Evolutionary conservation across 2,888 invertebrate species (phyloP).

Genomic region (Eudemis profundana): DNA sequence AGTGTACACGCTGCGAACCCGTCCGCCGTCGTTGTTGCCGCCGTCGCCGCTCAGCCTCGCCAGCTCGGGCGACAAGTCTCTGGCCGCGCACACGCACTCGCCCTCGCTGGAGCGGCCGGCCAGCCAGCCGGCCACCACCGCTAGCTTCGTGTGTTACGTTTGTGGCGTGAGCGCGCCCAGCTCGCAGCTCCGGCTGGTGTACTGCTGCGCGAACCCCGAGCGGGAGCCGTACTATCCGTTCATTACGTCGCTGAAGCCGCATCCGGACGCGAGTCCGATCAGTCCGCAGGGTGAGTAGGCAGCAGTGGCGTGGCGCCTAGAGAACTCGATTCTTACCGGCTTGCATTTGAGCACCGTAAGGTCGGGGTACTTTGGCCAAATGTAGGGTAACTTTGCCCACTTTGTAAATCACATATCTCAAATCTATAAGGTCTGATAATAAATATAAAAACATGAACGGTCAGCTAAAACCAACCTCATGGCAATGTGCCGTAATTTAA

Average conservation of each 20-base stretch:
- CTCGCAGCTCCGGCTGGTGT: constrained; percentile 92
- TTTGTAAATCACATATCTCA: too few species aligned
- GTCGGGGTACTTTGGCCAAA: too few species aligned
- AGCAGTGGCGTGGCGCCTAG: too few species aligned
- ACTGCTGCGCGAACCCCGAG: constrained; percentile 93
- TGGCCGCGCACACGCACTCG: constrained; percentile 68
- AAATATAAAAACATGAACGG: too few species aligned
- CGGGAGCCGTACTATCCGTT: constrained; percentile 96
- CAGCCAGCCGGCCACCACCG: constrained; percentile 64
- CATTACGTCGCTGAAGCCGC: constrained; percentile 91
- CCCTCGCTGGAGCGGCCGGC: constrained; percentile 68
- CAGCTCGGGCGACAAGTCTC: constrained; percentile 77
- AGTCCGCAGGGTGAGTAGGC: constrained; percentile 92
- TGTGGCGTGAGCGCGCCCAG: constrained; percentile 93
- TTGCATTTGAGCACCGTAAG: too few species aligned
- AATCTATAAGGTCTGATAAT: too few species aligned
- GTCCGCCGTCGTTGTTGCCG: constrained; percentile 86
- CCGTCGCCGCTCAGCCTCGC: constrained; percentile 80
- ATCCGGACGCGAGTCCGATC: constrained; percentile 94
- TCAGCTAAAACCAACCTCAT: too few species aligned
- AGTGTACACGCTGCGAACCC: constrained; percentile 92
- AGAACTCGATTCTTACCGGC: too few species aligned
- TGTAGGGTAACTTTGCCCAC: too few species aligned
- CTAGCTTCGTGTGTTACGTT: constrained; percentile 94
- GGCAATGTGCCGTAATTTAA: too few species aligned